These are phyloP conservation scores for Polia nebulosa DNA, from an alignment of 2,888 invertebrate genomes.

Conservation along the genomic window DNA sequence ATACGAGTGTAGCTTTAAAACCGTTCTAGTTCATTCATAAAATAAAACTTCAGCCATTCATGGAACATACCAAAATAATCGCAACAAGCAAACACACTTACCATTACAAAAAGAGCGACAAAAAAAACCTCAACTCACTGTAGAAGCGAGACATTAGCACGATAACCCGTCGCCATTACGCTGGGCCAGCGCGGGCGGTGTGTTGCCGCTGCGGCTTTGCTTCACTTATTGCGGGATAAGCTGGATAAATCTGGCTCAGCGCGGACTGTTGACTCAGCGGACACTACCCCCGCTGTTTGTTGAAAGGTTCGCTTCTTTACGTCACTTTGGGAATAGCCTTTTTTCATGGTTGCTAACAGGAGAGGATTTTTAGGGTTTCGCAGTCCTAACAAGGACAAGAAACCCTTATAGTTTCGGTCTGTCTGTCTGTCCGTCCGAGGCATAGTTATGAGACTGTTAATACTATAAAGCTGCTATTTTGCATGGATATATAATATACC, in stretches of 20 bases:
- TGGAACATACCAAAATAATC: too few relatives aligned
- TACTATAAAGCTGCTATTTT: too few relatives aligned
- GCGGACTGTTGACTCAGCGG: slow-evolving; percentile 57
- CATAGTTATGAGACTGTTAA: too few relatives aligned
- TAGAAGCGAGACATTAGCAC: slow-evolving; percentile 41
- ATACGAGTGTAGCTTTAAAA: too few relatives aligned
- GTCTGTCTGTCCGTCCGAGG: too few relatives aligned
- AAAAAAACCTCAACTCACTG: not conserved
- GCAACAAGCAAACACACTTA: slow-evolving; percentile 29
- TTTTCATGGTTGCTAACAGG: slow-evolving; percentile 17
- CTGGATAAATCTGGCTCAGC: slow-evolving; percentile 61
- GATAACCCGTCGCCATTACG: slow-evolving; percentile 60
- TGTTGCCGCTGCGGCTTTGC: slow-evolving; percentile 54
- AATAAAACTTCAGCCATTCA: too few relatives aligned
- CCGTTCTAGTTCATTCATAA: too few relatives aligned
- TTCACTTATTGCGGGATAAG: slow-evolving; percentile 62
- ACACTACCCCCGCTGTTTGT: slow-evolving; percentile 38
- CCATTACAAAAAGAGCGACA: slow-evolving; percentile 28
- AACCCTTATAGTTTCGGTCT: too few relatives aligned
- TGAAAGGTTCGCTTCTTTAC: slow-evolving; percentile 34
- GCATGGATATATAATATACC: too few relatives aligned
- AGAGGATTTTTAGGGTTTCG: too few relatives aligned
- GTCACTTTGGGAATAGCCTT: slow-evolving; percentile 20
- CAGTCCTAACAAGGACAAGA: too few relatives aligned
- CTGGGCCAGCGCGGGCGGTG: slow-evolving; percentile 31